phyloP scores from a whole-genome alignment of 2,888 invertebrate species.

The Mythimna ferrago region DNA sequence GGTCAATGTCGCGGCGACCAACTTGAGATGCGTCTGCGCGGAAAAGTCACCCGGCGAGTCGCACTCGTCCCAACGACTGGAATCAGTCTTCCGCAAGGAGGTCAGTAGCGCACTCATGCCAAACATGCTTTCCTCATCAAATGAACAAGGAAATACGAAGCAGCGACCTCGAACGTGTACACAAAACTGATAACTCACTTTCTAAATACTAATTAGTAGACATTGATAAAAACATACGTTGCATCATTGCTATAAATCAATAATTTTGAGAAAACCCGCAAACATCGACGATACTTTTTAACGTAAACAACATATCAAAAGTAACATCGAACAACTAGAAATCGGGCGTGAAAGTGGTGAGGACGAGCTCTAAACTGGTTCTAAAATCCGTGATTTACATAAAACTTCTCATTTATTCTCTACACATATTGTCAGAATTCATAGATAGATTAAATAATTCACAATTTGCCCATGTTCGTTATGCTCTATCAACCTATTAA shows the following conservation, averaged over 20 bases:
- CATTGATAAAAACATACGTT: conserved; percentile 54
- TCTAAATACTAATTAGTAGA: conserved; percentile 62
- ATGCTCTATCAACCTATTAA: conserved; percentile 38
- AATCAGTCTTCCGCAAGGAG: conserved; percentile 81
- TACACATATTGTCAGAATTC: conserved; percentile 63
- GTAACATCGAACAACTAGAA: conserved; percentile 77
- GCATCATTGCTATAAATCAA: conserved; percentile 51
- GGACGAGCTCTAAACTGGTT: conserved; percentile 80
- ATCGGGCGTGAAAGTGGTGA: conserved; percentile 84
- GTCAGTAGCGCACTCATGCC: conserved; percentile 80
- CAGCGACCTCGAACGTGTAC: conserved; percentile 41
- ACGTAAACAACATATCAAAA: conserved; percentile 71
- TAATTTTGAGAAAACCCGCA: conserved; percentile 45
- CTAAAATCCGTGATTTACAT: conserved; percentile 80
- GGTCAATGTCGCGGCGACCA: conserved; percentile 89
- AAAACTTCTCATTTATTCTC: conserved; percentile 72
- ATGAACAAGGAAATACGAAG: conserved; percentile 43
- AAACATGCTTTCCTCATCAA: conserved; percentile 62
- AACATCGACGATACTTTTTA: conserved; percentile 34
- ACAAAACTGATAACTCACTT: conserved; percentile 58
- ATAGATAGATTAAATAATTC: conserved; percentile 58
- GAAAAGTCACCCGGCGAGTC: conserved; percentile 83
- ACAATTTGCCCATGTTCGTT: conserved; percentile 53
- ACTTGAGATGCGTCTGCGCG: conserved; percentile 83
- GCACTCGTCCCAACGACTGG: conserved; percentile 72